These are phyloP conservation scores for Tangachromis dhanisi DNA, from an alignment of 2,113 vertebrate species.

Conservation along the genomic window DNA sequence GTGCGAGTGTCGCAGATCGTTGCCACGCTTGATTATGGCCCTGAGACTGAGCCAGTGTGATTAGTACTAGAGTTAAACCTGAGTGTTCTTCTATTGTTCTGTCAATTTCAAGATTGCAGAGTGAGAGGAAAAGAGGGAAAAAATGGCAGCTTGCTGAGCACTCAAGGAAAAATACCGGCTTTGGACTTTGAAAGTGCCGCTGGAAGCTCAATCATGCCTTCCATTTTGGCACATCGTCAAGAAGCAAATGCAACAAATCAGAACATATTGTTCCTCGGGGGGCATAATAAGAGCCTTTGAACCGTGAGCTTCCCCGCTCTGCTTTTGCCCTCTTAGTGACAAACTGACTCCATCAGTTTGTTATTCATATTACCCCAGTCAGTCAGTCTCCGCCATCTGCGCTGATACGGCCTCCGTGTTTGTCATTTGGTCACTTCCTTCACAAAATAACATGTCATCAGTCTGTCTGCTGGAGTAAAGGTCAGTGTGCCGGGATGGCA, in stretches of 20 bases:
- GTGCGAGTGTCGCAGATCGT: constrained; percentile 11
- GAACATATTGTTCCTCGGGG: constrained; percentile 61
- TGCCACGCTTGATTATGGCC: constrained; percentile 14
- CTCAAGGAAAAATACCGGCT: constrained; percentile 43
- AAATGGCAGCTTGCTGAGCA: constrained; percentile 33
- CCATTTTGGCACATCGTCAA: constrained; percentile 58
- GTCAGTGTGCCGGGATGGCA: neutral
- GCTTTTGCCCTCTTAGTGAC: constrained; percentile 13
- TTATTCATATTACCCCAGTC: constrained; percentile 9
- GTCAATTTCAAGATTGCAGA: constrained; percentile 43
- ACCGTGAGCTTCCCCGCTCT: constrained; percentile 15
- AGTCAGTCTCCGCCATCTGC: neutral
- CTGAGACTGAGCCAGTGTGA: constrained; percentile 2
- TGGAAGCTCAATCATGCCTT: constrained; percentile 62
- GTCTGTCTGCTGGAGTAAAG: constrained; percentile 13
- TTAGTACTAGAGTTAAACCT: constrained; percentile 28
- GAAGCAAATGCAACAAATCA: constrained; percentile 65
- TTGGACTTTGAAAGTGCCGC: constrained; percentile 40
- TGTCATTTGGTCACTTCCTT: constrained; percentile 14
- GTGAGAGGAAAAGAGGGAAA: neutral
- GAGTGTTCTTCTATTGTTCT: constrained; percentile 46
- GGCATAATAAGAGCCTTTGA: constrained; percentile 41
- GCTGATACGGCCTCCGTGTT: neutral
- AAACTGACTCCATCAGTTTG: constrained; percentile 30
- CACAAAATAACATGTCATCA: constrained; percentile 10